These are phyloP conservation scores for Amia ocellicauda DNA, from an alignment of 2,113 vertebrate species.

Conservation along the genomic window DNA sequence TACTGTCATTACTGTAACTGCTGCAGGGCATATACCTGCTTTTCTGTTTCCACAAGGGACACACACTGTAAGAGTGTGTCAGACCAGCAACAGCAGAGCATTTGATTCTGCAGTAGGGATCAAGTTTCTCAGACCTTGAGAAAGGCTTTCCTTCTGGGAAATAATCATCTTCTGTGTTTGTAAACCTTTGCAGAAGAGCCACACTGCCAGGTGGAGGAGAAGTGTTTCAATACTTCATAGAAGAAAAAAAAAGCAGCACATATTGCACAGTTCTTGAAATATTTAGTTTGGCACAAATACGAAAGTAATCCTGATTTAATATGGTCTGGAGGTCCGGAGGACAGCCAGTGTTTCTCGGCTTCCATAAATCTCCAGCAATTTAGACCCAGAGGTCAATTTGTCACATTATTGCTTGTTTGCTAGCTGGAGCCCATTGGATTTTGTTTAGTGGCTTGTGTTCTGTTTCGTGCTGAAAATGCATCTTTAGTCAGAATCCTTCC, in stretches of 20 bases:
- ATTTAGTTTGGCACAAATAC: slow-evolving; percentile 35
- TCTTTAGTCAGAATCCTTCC: slow-evolving; percentile 13
- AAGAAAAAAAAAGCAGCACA: slow-evolving; percentile 37
- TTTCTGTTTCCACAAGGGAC: too few species aligned
- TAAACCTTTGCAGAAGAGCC: background rate
- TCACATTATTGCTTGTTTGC: slow-evolving; percentile 29
- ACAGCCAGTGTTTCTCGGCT: slow-evolving; percentile 35
- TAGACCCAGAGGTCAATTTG: slow-evolving; percentile 22
- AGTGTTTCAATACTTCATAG: background rate
- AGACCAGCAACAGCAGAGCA: too few species aligned
- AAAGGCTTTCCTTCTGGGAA: too few species aligned
- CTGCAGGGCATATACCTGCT: too few species aligned
- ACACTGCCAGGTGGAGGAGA: background rate
- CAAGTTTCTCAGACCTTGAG: too few species aligned
- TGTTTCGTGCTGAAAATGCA: slow-evolving; percentile 37
- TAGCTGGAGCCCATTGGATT: slow-evolving; percentile 28
- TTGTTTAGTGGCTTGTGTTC: slow-evolving; percentile 18
- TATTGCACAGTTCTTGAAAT: slow-evolving; percentile 48
- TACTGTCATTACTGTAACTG: too few species aligned
- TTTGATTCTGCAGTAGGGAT: too few species aligned
- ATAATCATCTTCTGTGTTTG: background rate
- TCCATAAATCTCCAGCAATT: slow-evolving; percentile 22
- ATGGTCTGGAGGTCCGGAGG: slow-evolving; percentile 20
- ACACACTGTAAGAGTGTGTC: too few species aligned
- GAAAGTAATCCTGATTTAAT: slow-evolving; percentile 34